Evolutionary conservation across 37 sponge, comb jelly and placozoan species (phyloP), one percentile per base, ranked within the genome.

Genomic region (Corticium candelabrum): DNA sequence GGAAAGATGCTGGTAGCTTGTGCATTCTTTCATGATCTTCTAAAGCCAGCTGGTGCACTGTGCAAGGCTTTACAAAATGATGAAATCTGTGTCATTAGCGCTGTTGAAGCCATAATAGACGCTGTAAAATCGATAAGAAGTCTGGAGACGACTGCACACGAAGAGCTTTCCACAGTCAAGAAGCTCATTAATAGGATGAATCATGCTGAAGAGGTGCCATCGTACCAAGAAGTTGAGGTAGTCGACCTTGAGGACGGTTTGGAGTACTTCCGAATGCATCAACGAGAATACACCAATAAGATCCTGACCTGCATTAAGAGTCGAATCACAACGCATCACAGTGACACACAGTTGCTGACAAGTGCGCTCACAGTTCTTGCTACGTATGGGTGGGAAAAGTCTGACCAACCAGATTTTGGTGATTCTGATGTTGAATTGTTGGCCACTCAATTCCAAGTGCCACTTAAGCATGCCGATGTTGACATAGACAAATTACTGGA

Each of bases 51-150:
- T 41, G 82, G 78, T 27, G 76, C 69, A 27, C 83, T 87, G 0
- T 85, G 87, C 75, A 81, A 85, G 77, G 41, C 39, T 4, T 56
- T 90, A 2, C 91, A 90, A 68, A 68, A 40, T 30, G 85, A 84
- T 77, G 81, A 87, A 40, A 21, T 87, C 3, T 85, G 81, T 71
- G 41, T 75, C 37, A 83, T 90, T 35, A 69, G 81, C 34, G 77
- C 87, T 37, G 79, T 87, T 82, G 80, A 90, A 67, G 79, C 87
- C n/a, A n/a, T n/a, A n/a, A n/a, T n/a, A n/a, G n/a, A n/a, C n/a
- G n/a, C n/a, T n/a, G n/a, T n/a, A n/a, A n/a, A n/a, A n/a, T n/a
- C n/a, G n/a, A n/a, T n/a, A n/a, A n/a, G n/a, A n/a, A n/a, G n/a
- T n/a, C n/a, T n/a, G n/a, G n/a, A n/a, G n/a, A n/a, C n/a, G n/a